Percentiles rank a stretch among this genome's conserved stretches.
phyloP scores from a whole-genome alignment of 2,797 vertebrate species.

The Phylloscopus collybita region DNA sequence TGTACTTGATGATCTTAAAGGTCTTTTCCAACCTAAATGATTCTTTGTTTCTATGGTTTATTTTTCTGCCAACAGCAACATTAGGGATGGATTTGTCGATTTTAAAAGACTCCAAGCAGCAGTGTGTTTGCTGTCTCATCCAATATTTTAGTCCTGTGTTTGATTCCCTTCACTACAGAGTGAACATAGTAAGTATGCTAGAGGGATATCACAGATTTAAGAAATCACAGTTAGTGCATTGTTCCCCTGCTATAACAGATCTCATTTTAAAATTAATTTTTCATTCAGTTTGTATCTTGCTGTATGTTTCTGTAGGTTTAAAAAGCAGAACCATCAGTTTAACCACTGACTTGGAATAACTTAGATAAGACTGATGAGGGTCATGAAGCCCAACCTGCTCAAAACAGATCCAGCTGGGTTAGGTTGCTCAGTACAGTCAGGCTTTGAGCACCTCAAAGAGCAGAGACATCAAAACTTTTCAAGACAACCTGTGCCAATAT shows the following conservation, averaged over 20 bases:
- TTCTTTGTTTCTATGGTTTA: neutral
- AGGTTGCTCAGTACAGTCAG: neutral
- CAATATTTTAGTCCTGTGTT: neutral
- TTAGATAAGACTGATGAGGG: neutral
- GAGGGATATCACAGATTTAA: neutral
- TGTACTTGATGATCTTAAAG: neutral
- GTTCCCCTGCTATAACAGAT: neutral
- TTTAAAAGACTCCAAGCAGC: neutral
- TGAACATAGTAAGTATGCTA: neutral
- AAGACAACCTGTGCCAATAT: neutral
- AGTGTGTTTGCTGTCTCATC: neutral
- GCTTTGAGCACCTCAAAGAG: neutral
- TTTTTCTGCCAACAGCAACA: neutral
- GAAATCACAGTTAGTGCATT: neutral
- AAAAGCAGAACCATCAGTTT: neutral
- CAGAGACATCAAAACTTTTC: neutral
- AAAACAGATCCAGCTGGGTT: neutral
- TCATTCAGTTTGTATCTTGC: neutral
- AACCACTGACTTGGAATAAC: neutral
- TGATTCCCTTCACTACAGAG: neutral
- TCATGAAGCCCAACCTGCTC: neutral
- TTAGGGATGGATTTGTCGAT: neutral
- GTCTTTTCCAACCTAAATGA: neutral
- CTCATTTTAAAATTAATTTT: neutral
- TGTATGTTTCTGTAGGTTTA: neutral